A percentile compares a stretch with the other conserved stretches of the same genome.
phyloP scores from a whole-genome alignment of 2,113 vertebrate genomes.

The Lichenostomus cassidix region DNA sequence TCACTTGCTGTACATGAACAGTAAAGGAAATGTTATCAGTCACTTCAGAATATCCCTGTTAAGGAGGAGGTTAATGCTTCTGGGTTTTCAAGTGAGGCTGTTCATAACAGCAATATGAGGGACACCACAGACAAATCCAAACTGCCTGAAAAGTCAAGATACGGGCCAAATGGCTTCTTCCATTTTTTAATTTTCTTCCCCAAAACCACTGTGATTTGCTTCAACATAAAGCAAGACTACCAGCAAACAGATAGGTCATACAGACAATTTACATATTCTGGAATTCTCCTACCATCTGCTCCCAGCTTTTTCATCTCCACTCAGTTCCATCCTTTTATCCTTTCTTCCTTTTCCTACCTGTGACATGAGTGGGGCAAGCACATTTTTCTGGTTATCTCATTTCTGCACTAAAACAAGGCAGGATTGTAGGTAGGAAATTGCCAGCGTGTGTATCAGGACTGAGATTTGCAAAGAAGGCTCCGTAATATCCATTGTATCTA shows the following conservation, averaged over 20 bases:
- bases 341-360: background rate
- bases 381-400: background rate
- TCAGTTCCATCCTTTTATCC: background rate
- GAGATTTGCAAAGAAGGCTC: background rate
- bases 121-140: background rate
- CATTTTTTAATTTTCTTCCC: background rate
- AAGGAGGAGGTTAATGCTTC: background rate
- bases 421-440: background rate
- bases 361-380: accelerated
- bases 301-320: background rate
- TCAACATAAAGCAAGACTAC: background rate
- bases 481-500: accelerated
- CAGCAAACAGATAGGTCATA: background rate
- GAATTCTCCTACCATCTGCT: background rate
- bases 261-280: accelerated
- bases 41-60: background rate
- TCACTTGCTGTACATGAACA: background rate
- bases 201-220: background rate
- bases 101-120: background rate
- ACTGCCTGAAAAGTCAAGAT: background rate
- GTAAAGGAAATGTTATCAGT: background rate
- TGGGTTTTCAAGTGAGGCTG: background rate
- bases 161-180: background rate
- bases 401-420: background rate
- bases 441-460: background rate